Evolutionary conservation across 2,113 vertebrate species (phyloP).

Genomic region (Callocephalon fimbriatum): DNA sequence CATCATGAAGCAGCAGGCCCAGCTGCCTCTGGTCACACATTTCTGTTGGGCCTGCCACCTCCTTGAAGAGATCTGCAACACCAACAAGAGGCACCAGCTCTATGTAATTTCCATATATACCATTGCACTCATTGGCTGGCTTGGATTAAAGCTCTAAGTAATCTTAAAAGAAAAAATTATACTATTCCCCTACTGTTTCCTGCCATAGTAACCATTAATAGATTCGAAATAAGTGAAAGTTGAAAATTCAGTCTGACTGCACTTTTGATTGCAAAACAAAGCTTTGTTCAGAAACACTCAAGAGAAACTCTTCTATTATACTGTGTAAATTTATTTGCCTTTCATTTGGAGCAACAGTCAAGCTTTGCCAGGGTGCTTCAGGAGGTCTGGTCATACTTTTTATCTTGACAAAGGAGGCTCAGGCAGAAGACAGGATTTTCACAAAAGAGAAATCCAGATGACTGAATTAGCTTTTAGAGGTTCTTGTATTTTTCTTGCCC

Average conservation of each 20-base stretch:
- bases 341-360: not conserved
- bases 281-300: not conserved
- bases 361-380: not conserved
- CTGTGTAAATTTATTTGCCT: not conserved
- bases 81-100: not conserved
- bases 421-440: not conserved
- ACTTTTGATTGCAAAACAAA: not conserved
- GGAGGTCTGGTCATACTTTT: not conserved
- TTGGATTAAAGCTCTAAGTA: not conserved
- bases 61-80: constrained; percentile 90
- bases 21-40: constrained; percentile 95
- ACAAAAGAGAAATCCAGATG: not conserved
- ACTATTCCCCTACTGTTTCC: not conserved
- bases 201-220: not conserved
- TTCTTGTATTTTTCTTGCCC: not conserved
- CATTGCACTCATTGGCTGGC: not conserved
- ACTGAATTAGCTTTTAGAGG: not conserved
- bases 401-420: not conserved
- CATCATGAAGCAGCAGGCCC: constrained; percentile 92
- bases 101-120: not conserved
- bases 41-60: constrained; percentile 88
- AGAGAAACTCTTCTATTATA: not conserved
- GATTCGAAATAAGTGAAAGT: not conserved
- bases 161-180: not conserved
- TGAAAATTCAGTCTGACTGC: constrained; percentile 5